Conservation (phyloP, 2,888 invertebrate species). For the Hirtodrosophila cameraria region DNA sequence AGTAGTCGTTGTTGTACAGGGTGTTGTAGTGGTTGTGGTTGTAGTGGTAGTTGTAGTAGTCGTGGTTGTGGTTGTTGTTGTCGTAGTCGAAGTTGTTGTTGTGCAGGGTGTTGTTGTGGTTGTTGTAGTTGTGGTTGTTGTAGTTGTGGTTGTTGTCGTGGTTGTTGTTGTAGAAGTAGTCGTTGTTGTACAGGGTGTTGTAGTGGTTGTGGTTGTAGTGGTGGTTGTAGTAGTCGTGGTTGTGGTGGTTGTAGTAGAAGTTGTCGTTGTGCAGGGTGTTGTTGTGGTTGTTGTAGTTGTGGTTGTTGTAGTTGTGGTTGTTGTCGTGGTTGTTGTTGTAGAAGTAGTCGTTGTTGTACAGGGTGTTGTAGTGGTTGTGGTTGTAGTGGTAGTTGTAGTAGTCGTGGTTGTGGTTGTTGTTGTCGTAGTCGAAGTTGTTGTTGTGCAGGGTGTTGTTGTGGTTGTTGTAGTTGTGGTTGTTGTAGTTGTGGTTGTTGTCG, state of each 20-base stretch:
- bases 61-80: slow-evolving; percentile 6
- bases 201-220: neutral
- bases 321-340: neutral
- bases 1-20: neutral
- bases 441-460: neutral
- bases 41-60: neutral
- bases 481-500: slow-evolving; percentile 1
- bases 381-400: neutral
- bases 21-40: too few species aligned
- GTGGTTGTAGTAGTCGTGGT: neutral
- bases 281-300: neutral
- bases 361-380: slow-evolving; percentile 17
- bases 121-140: neutral
- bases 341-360: neutral
- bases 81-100: slow-evolving; percentile 11
- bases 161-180: slow-evolving; percentile 12
- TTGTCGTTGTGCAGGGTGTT: too few species aligned
- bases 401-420: slow-evolving; percentile 2
- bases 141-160: neutral
- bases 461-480: slow-evolving; percentile 11
- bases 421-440: slow-evolving; percentile 9
- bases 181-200: neutral
- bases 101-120: slow-evolving; percentile 1
- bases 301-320: neutral
- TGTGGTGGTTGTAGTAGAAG: neutral